phyloP scores from a whole-genome alignment of 2,888 invertebrate species.

The Dasypogon diadema region DNA sequence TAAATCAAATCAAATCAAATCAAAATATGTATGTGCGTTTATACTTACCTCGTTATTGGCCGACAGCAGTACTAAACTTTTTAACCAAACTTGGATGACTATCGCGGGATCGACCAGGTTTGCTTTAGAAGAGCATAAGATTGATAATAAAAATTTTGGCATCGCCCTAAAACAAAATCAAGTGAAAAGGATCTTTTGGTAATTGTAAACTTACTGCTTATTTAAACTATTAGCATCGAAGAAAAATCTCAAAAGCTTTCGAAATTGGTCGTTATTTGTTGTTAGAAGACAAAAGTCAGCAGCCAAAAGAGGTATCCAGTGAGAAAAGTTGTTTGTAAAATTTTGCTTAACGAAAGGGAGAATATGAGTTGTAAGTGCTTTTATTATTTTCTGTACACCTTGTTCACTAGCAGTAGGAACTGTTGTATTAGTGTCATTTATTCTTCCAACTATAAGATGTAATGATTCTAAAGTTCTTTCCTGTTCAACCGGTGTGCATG shows the following conservation, averaged over 20 bases:
- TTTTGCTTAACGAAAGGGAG: conserved; percentile 64
- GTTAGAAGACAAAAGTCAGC: conserved; percentile 63
- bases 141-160: conserved; percentile 61
- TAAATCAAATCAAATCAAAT: too few species aligned
- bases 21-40: too few species aligned
- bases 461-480: conserved; percentile 65
- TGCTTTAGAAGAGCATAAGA: conserved; percentile 59
- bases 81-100: conserved; percentile 66
- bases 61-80: conserved; percentile 64
- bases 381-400: conserved; percentile 56
- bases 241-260: conserved; percentile 62
- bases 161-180: conserved; percentile 59
- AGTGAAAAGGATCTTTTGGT: too few species aligned
- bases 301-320: conserved; percentile 64
- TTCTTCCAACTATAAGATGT: conserved; percentile 62
- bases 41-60: conserved; percentile 61
- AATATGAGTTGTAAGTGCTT: conserved; percentile 63
- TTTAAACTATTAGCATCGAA: conserved; percentile 61
- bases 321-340: conserved; percentile 62
- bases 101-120: conserved; percentile 58
- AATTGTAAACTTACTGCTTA: conserved; percentile 59
- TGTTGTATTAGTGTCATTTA: conserved; percentile 53
- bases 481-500: conserved; percentile 63
- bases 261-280: conserved; percentile 59
- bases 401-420: background rate